Evolutionary conservation across 2,113 vertebrate genomes (phyloP), one percentile per base, ranked within the genome.

Genomic region (Notothenia rossii): DNA sequence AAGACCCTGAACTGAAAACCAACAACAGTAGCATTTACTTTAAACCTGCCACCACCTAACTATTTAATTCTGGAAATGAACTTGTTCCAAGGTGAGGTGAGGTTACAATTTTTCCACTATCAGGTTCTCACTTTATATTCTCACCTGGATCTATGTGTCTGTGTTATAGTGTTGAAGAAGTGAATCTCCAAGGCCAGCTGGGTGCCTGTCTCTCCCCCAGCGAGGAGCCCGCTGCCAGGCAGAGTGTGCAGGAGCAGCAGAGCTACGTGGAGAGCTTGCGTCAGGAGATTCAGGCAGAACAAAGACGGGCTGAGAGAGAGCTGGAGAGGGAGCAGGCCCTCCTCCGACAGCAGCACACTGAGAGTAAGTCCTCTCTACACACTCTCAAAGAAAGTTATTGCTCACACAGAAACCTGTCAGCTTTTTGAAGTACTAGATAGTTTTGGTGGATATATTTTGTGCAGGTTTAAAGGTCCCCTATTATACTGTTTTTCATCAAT

Each of bases 211-310:
- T 83, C 66, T 82, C 82, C 40, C 77, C 56, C 10, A 7, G 22
- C 10, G 89, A 91, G 87, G 93, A 86, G 87, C 78, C 84, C 65
- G 90, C 86, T 77, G 94, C 87, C 86, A 95, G 59, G 88, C 92
- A 89, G 86, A 82, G 72, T 2, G 75, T 95, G 71, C 91, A 93
- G 81, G 91, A 84, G 75, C 97, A 96, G 90, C 95, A 96, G 88
- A 75, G 86, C 48, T 96, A 91, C 1, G 91, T 97, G 80, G 94
- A 97, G 79, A 91, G 93, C 83, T 91, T 97, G 85, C 94, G 95
- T 50, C 95, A 95, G 69, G 96, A 96, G 84, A 97, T 98, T 69
- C 90, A 95, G 79, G 86, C 78, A 68, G 96, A 96, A 81, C 96
- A 97, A 83, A 94, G 91, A 77, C 89, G 89, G 89, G 94, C 95